Evolutionary conservation across 2,113 vertebrate species (phyloP), one percentile per base, ranked within the genome.

Genomic region (Myotis brandtii): DNA sequence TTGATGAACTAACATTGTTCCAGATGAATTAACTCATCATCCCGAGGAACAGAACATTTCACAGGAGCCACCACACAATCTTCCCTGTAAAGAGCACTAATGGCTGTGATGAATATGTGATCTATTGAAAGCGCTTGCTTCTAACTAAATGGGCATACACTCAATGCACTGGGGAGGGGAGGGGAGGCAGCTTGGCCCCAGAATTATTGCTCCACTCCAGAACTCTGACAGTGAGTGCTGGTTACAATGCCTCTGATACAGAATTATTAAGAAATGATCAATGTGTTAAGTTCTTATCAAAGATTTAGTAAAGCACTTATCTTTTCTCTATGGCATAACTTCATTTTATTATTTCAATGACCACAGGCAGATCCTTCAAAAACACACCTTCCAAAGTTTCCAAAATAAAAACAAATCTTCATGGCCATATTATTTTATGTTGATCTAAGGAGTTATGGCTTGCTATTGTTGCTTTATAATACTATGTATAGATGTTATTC

Each of bases 11-110:
- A 98, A 94, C 62, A 23, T 96, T 92, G 97, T 98, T 98, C 97
- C 96, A 97, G 97, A 96, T 98, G 97, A 98, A 98, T 98, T 98
- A 98, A 97, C 96, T 97, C 97, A 97, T 98, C 98, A 97, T 97
- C 89, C 81, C 23, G 11, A 21, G 94, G 91, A 98, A 93, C 85
- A 97, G 97, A 59, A 92, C 93, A 94, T 81, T 98, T 97, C 81
- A 34, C 34, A 95, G 85, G 91, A 96, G 77, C 64, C 17, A 0
- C 85, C 94, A 90, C 89, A 96, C 80, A 81, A 48, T 90, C 69
- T 89, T 93, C 93, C 89, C 79, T 86, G 37, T 83, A 82, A 30
- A 96, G 56, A 91, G 70, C 90, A 93, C 92, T 97, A 97, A 96
- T 94, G 96, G 80, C 0, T 0, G 21, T 59, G 46, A 98, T 98